These are phyloP conservation scores for Penaeus vannamei DNA, from an alignment of 1,140 invertebrate species.

Conservation along the genomic window DNA sequence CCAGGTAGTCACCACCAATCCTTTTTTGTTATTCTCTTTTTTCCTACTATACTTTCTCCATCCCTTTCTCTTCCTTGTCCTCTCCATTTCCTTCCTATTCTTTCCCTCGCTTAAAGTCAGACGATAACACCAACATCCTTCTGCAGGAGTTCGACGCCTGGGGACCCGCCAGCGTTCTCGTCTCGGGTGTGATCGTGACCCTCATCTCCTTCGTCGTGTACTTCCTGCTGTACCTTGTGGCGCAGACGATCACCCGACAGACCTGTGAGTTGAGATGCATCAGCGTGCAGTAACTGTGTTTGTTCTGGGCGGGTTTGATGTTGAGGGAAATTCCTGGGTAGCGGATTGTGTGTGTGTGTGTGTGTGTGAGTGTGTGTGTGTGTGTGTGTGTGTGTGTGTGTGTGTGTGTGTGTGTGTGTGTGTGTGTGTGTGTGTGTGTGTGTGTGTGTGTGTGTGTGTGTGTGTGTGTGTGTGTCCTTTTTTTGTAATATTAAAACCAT, in stretches of 20 bases:
- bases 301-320: too few species aligned
- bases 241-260: constrained; percentile 71
- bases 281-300: too few species aligned
- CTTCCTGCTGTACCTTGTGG: constrained; percentile 70
- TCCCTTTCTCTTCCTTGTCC: neutral
- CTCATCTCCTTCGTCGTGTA: constrained; percentile 71
- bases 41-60: too few species aligned
- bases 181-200: constrained; percentile 71
- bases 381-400: neutral
- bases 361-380: constrained; percentile 11
- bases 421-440: too few species aligned
- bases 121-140: neutral
- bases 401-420: too few species aligned
- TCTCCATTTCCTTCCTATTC: neutral
- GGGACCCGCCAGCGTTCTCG: constrained; percentile 72
- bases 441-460: too few species aligned
- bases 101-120: neutral
- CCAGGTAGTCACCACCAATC: neutral
- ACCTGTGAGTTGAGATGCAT: constrained; percentile 69
- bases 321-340: too few species aligned
- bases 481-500: too few species aligned
- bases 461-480: too few species aligned
- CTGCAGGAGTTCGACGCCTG: constrained; percentile 71
- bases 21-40: too few species aligned
- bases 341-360: neutral